Evolutionary conservation across 2,797 vertebrate genomes (phyloP).

Genomic region (Syngnathus rostellatus): DNA sequence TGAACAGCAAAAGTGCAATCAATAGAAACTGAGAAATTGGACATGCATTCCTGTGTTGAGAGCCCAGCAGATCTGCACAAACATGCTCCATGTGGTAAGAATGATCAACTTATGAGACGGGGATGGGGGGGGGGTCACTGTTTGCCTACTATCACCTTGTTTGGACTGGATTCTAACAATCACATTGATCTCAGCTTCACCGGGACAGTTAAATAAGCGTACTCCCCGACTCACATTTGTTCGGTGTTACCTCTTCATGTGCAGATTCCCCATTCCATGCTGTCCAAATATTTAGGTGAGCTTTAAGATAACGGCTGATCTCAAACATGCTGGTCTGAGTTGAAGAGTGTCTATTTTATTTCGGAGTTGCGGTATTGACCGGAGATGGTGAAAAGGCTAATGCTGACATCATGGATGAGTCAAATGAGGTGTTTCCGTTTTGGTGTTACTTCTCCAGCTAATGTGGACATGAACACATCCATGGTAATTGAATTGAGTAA

Average conservation of each 20-base stretch:
- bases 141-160: conserved; percentile 53
- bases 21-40: conserved; percentile 28
- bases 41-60: conserved; percentile 59
- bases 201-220: conserved; percentile 49
- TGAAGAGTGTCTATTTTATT: conserved; percentile 57
- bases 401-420: background rate
- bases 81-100: conserved; percentile 63
- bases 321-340: conserved; percentile 53
- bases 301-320: conserved; percentile 58
- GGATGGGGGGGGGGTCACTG: conserved; percentile 47
- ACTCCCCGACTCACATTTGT: conserved; percentile 61
- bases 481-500: background rate
- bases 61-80: conserved; percentile 52
- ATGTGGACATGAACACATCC: background rate
- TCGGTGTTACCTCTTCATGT: conserved; percentile 55
- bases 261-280: conserved; percentile 31
- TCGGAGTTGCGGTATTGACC: conserved; percentile 23
- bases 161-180: conserved; percentile 60
- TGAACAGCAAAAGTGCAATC: background rate
- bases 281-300: conserved; percentile 67
- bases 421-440: background rate
- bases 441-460: background rate
- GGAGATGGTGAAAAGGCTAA: conserved; percentile 28
- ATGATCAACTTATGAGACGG: conserved; percentile 49
- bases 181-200: conserved; percentile 54